Percentiles rank a stretch among this genome's conserved stretches.
Conservation (phyloP, 2,888 invertebrate genomes). For the Phorcus lineatus region DNA sequence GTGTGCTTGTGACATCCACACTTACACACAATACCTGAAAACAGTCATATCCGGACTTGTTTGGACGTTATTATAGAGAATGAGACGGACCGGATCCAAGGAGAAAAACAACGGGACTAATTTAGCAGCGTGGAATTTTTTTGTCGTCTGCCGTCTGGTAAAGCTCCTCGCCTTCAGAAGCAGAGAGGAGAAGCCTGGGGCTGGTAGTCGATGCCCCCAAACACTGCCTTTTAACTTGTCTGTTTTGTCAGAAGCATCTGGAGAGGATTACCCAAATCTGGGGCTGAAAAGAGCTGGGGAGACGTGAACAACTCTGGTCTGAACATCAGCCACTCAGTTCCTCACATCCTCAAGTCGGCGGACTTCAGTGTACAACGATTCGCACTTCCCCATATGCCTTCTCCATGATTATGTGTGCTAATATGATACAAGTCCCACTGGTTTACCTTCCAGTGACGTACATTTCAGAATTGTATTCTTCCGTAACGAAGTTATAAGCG, state of each 20-base stretch:
- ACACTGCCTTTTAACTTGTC: constrained; percentile 13
- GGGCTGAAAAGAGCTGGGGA: neutral
- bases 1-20: too few species aligned
- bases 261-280: neutral
- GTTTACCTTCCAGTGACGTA: too few species aligned
- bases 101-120: neutral
- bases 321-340: neutral
- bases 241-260: constrained; percentile 11
- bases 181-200: neutral
- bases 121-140: neutral
- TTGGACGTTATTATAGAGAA: neutral
- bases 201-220: neutral
- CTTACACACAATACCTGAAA: too few species aligned
- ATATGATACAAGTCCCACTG: too few species aligned
- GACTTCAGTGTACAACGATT: too few species aligned
- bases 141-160: constrained; percentile 1
- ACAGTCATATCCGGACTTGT: neutral
- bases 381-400: too few species aligned
- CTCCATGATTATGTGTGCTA: too few species aligned
- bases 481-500: too few species aligned
- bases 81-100: neutral
- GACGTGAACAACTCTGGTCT: neutral
- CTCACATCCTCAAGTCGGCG: too few species aligned
- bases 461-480: too few species aligned
- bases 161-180: neutral